Conservation (phyloP, 2,113 vertebrate genomes). For the Ramphastos sulfuratus region DNA sequence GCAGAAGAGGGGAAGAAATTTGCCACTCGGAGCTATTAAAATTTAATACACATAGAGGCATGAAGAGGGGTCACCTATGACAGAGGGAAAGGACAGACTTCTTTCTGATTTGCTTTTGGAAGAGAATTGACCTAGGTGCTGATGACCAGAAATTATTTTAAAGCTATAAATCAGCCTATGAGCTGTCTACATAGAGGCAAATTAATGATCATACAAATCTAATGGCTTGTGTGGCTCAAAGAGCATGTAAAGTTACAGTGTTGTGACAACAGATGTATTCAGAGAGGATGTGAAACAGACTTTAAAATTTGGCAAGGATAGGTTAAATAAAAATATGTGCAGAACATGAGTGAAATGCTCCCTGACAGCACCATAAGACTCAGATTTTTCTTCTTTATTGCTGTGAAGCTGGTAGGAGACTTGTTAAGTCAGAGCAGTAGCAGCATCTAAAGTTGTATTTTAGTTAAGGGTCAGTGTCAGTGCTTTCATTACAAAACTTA, state of each 20-base stretch:
- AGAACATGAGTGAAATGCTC: conserved; percentile 36
- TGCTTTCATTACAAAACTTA: conserved; percentile 18
- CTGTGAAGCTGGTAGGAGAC: neutral
- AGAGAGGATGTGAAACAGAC: conserved; percentile 26
- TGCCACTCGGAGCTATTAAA: neutral
- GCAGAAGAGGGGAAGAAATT: neutral
- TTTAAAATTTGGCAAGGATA: conserved; percentile 50
- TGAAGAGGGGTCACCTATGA: neutral
- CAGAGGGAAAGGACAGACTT: neutral
- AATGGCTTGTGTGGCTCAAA: conserved; percentile 39
- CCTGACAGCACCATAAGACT: conserved; percentile 3
- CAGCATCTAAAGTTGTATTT: conserved; percentile 22
- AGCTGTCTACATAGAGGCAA: neutral
- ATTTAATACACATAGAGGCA: neutral
- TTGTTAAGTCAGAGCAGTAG: neutral
- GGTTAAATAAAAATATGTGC: neutral
- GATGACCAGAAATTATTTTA: neutral
- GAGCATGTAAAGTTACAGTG: conserved; percentile 19
- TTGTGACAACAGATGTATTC: conserved; percentile 49
- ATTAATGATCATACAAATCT: conserved; percentile 48
- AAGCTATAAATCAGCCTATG: neutral
- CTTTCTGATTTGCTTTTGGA: neutral
- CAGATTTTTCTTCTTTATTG: conserved; percentile 53
- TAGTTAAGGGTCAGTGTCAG: conserved; percentile 19
- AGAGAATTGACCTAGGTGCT: neutral